A percentile compares a stretch with the other conserved stretches of the same genome.
Evolutionary conservation across 2,888 invertebrate genomes (phyloP).

Genomic region (Apotomis betuletana): DNA sequence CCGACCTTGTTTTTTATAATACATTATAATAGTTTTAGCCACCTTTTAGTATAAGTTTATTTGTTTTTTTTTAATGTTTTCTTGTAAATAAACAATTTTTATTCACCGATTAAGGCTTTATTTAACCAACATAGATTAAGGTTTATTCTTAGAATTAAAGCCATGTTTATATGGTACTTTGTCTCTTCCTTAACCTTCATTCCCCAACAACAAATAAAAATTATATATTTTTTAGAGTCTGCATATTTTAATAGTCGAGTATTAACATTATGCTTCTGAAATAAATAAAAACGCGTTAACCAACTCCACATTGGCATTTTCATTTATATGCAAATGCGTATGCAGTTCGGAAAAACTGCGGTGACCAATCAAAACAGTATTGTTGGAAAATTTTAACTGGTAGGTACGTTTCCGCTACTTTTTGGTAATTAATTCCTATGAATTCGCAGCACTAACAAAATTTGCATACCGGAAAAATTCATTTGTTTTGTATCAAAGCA

Average conservation of each 20-base stretch:
- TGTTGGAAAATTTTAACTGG: constrained; percentile 22
- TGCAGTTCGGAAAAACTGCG: constrained; percentile 31
- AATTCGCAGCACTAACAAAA: constrained; percentile 16
- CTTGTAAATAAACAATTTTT: no score
- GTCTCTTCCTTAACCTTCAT: no score
- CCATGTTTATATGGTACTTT: no score
- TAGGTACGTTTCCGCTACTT: constrained; percentile 20
- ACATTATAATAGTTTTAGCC: no score
- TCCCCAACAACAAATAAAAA: no score
- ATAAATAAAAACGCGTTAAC: constrained; percentile 14
- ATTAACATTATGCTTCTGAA: neutral
- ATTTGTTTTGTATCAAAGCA: constrained; percentile 31
- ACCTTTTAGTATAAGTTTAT: no score
- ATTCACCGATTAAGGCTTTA: no score
- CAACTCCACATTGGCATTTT: constrained; percentile 17
- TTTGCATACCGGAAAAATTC: constrained; percentile 19
- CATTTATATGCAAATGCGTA: constrained; percentile 39
- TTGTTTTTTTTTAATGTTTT: no score
- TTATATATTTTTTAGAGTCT: no score
- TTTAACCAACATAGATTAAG: no score
- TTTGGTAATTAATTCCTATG: constrained; percentile 12
- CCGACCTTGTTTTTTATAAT: no score
- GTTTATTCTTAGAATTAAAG: no score
- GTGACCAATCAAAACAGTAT: constrained; percentile 38
- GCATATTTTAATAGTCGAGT: neutral